Base-by-base conservation (phyloP, 53 echinoderm and acorn worm genomes). In the Echinarachnius parma region DNA sequence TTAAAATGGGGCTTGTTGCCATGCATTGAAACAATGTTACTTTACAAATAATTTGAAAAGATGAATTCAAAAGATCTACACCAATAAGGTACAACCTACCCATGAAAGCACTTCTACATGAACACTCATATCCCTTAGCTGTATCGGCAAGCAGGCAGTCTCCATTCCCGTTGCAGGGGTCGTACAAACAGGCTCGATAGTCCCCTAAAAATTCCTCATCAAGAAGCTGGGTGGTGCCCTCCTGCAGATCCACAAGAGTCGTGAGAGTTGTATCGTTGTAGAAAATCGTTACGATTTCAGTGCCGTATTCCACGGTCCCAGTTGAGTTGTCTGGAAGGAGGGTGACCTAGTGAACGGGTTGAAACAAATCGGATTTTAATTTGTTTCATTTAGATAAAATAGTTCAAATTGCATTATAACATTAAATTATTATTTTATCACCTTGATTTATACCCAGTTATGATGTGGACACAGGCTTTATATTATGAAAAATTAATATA, bases 61-160 rank as follows among this genome's bases (percentile, higher is more conserved):
- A 9, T 39, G 7, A 39, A 39, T 13, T 13, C 39, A 39, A 39
- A 39, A 39, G 7, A 39, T 39, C 13, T 39, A 9, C 39, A 9
- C 39, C 13, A 39, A 39, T 39, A 7, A 39, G 7, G 39, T 39
- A 7, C 20, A 50, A 9, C 80, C 61, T 48, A 92, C 92, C 92
- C 14, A 57, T 52, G 36, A 79, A 92, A 16, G 75, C 86, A 16
- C 14, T 14, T 16, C 74, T 25, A 63, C 92, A 92, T 23, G 78
- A 82, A 59, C 92, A 92, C 44, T 18, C 32, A 66, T 60, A 92
- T 2, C 92, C 92, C 11, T 72, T 55, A 2, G 81, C 79, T 21
- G 85, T 78, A 56, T 76, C 75, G 9, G 44, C 77, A 24, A 82
- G 75, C 4, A 64, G 64, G 46, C 91, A 91, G 21, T 25, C 69